These are phyloP conservation scores for Ostrea denselamellosa DNA, from an alignment of 1,140 invertebrate genomes.

Conservation along the genomic window DNA sequence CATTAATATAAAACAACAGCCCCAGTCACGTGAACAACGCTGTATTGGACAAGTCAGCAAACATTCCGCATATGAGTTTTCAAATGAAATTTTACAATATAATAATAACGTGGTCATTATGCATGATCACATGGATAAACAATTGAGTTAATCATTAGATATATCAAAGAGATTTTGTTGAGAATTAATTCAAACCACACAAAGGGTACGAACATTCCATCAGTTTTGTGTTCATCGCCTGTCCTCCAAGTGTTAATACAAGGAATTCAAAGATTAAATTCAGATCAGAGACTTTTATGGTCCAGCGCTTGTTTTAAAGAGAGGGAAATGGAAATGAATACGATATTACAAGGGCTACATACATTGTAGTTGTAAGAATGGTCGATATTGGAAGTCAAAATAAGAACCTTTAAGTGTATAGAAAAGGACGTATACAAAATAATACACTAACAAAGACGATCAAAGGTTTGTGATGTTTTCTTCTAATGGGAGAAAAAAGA, in stretches of 20 bases:
- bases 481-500: background rate
- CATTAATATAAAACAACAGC: no score
- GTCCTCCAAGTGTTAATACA: background rate
- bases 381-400: background rate
- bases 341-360: background rate
- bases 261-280: constrained; percentile 10
- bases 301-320: background rate
- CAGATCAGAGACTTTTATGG: background rate
- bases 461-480: background rate
- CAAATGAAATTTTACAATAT: no score
- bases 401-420: background rate
- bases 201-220: background rate
- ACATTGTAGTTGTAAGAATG: background rate
- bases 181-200: no score
- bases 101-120: no score
- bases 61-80: no score
- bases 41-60: no score
- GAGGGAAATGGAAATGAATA: background rate
- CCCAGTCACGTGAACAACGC: no score
- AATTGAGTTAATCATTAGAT: no score
- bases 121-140: no score
- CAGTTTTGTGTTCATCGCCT: background rate
- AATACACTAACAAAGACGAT: background rate
- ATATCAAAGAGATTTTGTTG: no score
- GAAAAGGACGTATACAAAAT: background rate